Evolutionary conservation across 2,113 vertebrate species (phyloP), one percentile per base, ranked within the genome.

Genomic region (Scophthalmus maximus): DNA sequence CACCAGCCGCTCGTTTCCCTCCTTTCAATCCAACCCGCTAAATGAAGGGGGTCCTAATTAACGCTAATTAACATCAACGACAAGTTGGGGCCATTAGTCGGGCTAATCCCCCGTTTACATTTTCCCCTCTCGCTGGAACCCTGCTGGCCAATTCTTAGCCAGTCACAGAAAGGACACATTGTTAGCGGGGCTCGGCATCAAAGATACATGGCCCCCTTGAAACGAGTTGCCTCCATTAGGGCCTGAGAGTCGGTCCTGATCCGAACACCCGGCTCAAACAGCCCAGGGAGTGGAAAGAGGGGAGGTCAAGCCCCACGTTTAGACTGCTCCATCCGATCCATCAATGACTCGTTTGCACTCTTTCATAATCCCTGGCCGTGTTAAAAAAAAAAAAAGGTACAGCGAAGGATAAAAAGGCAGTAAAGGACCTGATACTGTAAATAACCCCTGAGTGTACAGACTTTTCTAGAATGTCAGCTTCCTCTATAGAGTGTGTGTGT

Each of bases 31-130:
- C 73, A 1, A 47, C 29, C 68, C 22, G 76, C 63, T 64, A 73
- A 83, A 85, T 71, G 74, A 87, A 79, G 50, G 80, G 68, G 83
- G 77, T 77, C 90, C 92, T 90, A 94, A 94, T 94, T 94, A 93
- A 92, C 70, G 75, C 87, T 92, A 93, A 94, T 94, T 92, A 94
- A 91, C 88, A 82, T 94, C 93, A 94, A 91, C 52, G 91, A 92
- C 91, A 93, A 89, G 86, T 88, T 34, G 84, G 69, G 85, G 89
- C 87, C 89, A 93, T 92, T 93, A 93, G 93, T 84, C 90, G 74
- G 15, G 91, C 90, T 94, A 94, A 94, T 94, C 93, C 93, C 49
- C 76, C 64, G 91, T 92, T 93, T 93, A 93, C 89, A 85, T 92
- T 91, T 92, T 88, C 84, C 85, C 82, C 75, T 85, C 76, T 84